Evolutionary conservation across 2,797 vertebrate species (phyloP).

Genomic region (Apogon talboti): DNA sequence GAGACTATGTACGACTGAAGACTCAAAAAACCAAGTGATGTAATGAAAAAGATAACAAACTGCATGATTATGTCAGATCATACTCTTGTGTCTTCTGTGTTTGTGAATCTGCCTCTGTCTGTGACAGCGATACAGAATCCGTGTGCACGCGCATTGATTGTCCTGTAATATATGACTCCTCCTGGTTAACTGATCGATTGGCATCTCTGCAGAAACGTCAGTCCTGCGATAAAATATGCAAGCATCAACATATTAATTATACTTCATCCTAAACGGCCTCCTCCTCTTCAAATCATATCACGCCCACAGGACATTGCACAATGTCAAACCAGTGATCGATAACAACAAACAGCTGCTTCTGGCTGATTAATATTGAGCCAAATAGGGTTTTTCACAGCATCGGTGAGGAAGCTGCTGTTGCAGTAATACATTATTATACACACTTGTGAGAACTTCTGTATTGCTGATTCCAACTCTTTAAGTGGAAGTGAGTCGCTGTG

Average conservation of each 20-base stretch:
- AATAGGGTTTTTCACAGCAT: neutral
- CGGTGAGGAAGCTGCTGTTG: neutral
- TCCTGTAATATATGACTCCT: slow-evolving; percentile 60
- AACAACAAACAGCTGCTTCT: slow-evolving; percentile 46
- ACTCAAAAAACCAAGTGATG: neutral
- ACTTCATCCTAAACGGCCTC: slow-evolving; percentile 43
- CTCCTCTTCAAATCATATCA: slow-evolving; percentile 47
- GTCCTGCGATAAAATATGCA: slow-evolving; percentile 58
- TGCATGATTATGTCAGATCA: neutral
- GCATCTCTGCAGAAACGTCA: slow-evolving; percentile 59
- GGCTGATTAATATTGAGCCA: slow-evolving; percentile 37
- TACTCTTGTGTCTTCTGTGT: neutral
- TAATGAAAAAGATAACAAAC: slow-evolving; percentile 2
- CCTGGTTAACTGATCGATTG: slow-evolving; percentile 66
- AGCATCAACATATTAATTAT: slow-evolving; percentile 73
- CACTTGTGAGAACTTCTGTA: slow-evolving; percentile 6
- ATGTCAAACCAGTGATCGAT: slow-evolving; percentile 47
- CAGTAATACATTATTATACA: neutral
- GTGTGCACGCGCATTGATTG: slow-evolving; percentile 55
- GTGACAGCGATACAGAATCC: slow-evolving; percentile 29
- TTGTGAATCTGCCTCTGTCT: slow-evolving; percentile 10
- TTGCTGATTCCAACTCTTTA: neutral
- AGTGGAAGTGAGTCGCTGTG: too few species aligned
- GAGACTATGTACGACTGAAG: neutral
- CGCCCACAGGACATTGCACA: slow-evolving; percentile 43